phyloP scores from a whole-genome alignment of 2,797 vertebrate genomes.

The Perodicticus potto region DNA sequence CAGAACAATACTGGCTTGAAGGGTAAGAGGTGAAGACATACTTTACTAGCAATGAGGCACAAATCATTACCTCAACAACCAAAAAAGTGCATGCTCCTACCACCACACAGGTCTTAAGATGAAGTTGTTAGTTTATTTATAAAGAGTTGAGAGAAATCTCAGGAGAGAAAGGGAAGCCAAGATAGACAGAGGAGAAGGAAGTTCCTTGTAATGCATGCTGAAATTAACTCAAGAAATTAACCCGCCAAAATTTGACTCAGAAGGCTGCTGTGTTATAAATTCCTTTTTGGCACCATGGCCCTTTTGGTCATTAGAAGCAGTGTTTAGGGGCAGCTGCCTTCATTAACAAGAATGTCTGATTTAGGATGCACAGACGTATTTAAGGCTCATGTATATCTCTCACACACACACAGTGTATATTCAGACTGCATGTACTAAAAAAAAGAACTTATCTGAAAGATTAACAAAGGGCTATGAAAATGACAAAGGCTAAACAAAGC shows the following conservation, averaged over 20 bases:
- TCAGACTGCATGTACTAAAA: not conserved
- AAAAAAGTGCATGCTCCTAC: not conserved
- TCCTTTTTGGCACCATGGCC: not conserved
- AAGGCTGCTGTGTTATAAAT: not conserved
- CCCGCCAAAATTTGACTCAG: not conserved
- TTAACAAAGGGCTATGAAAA: not conserved
- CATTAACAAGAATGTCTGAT: not conserved
- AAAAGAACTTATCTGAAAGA: not conserved
- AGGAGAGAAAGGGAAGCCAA: not conserved
- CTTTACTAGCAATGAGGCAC: not conserved
- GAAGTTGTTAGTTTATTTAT: not conserved
- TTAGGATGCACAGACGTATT: not conserved
- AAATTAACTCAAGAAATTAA: not conserved
- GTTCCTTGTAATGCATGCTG: not conserved
- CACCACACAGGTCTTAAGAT: not conserved
- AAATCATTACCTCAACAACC: not conserved
- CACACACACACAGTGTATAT: not conserved
- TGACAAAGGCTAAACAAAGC: not conserved
- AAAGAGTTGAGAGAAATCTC: not conserved
- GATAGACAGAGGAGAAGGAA: not conserved
- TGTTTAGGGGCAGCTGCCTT: not conserved
- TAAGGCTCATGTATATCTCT: not conserved
- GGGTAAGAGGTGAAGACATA: not conserved
- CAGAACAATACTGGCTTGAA: slow-evolving; percentile 54
- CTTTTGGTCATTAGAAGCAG: not conserved